Conservation (phyloP, 2,113 vertebrate species). For the Platycercus adscitus region DNA sequence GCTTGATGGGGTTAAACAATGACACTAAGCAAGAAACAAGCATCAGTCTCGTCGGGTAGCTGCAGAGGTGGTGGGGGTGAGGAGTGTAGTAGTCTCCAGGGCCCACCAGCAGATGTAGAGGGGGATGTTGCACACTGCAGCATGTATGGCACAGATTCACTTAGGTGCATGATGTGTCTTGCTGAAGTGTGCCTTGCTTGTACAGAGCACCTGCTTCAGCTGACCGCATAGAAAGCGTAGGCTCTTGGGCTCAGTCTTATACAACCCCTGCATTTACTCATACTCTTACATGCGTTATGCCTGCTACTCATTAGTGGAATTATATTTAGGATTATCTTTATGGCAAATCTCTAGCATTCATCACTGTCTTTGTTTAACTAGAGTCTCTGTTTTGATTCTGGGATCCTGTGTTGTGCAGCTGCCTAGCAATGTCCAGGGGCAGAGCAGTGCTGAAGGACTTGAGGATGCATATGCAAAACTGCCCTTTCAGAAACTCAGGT, state of each 20-base stretch:
- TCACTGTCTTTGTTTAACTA: neutral
- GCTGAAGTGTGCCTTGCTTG: neutral
- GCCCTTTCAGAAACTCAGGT: neutral
- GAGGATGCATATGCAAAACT: rapidly evolving
- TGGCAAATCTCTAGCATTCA: neutral
- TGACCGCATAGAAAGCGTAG: rapidly evolving
- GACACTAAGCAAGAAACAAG: neutral
- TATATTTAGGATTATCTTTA: neutral
- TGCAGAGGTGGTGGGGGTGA: neutral
- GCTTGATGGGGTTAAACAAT: neutral
- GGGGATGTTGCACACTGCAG: neutral
- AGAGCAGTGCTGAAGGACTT: neutral
- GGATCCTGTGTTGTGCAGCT: neutral
- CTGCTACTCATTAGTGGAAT: neutral
- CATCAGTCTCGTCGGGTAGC: rapidly evolving
- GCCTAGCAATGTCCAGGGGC: neutral
- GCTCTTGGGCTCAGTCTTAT: neutral
- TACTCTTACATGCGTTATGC: rapidly evolving
- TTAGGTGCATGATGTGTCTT: rapidly evolving
- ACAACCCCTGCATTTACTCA: neutral
- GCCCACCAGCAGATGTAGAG: neutral
- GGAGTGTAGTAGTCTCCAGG: rapidly evolving
- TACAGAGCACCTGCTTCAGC: neutral
- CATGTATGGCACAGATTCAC: no score
- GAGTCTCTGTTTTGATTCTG: neutral